These are phyloP conservation scores for Limnephilus auricula DNA, from an alignment of 2,888 invertebrate genomes.

Conservation along the genomic window DNA sequence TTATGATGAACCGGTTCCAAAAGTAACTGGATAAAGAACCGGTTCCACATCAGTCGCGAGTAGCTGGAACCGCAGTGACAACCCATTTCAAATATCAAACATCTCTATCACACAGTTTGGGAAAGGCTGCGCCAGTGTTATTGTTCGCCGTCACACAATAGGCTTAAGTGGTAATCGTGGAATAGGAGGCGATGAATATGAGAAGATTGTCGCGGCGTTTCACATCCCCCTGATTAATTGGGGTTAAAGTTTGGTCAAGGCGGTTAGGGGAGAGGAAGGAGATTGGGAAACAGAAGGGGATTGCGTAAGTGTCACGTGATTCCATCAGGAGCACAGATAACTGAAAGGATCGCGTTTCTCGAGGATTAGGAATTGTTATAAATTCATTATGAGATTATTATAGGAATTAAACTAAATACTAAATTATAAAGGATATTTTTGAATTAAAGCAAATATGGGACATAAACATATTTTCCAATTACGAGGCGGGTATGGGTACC, in stretches of 20 bases:
- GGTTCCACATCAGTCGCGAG: too few species aligned
- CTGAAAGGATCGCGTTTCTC: background rate
- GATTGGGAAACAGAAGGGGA: background rate
- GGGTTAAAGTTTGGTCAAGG: conserved; percentile 44
- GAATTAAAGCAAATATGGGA: too few species aligned
- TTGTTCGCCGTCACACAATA: background rate
- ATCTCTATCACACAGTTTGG: background rate
- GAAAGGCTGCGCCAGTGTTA: background rate
- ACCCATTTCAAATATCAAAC: too few species aligned
- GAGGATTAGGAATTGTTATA: background rate
- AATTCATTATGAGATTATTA: background rate
- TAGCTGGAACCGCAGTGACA: too few species aligned
- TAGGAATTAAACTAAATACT: background rate
- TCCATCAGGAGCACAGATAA: background rate
- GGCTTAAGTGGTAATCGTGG: background rate
- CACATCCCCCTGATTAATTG: conserved; percentile 35
- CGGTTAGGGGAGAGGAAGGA: background rate
- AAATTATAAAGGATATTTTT: too few species aligned
- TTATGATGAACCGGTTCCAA: too few species aligned
- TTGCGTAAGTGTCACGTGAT: background rate
- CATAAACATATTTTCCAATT: too few species aligned
- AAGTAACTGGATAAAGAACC: too few species aligned
- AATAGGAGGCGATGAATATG: conserved; percentile 36
- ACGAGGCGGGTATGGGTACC: too few species aligned
- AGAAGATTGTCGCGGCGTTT: conserved; percentile 33